Percentiles rank a stretch among this genome's conserved stretches.
Conservation (phyloP, 2,888 invertebrate genomes). For the Phlogophora meticulosa region DNA sequence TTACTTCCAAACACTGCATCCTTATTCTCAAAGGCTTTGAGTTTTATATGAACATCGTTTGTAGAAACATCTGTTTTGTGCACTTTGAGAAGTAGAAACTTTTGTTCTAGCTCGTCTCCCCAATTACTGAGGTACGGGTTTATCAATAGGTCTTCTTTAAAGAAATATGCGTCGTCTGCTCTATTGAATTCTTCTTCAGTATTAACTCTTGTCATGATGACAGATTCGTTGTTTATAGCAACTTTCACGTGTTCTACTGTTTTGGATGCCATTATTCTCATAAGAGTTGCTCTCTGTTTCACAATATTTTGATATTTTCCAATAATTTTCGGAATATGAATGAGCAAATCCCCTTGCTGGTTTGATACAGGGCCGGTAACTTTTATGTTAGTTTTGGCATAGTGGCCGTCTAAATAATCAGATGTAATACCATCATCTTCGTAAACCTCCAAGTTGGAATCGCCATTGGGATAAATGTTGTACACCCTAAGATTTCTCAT, state of each 20-base stretch:
- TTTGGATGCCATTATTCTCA: conserved; percentile 80
- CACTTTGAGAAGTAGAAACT: conserved; percentile 81
- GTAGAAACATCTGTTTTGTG: conserved; percentile 75
- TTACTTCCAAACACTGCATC: conserved; percentile 71
- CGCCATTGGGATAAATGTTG: conserved; percentile 80
- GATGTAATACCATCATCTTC: conserved; percentile 85
- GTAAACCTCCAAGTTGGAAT: conserved; percentile 77
- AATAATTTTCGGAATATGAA: conserved; percentile 78
- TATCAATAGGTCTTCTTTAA: conserved; percentile 74
- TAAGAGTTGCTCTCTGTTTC: conserved; percentile 77
- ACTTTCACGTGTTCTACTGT: conserved; percentile 75
- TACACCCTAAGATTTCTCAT: conserved; percentile 79
- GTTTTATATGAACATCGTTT: conserved; percentile 79
- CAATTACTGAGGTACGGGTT: conserved; percentile 79
- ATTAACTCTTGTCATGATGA: conserved; percentile 73
- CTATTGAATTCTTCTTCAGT: conserved; percentile 76
- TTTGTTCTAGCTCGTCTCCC: conserved; percentile 70
- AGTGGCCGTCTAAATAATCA: conserved; percentile 76
- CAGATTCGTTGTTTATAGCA: conserved; percentile 73
- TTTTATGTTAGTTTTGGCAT: conserved; percentile 77
- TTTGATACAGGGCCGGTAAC: conserved; percentile 74
- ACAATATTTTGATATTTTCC: conserved; percentile 80
- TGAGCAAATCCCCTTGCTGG: conserved; percentile 72
- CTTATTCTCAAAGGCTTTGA: conserved; percentile 75
- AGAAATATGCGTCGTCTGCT: conserved; percentile 77